Conservation (phyloP, 1,140 invertebrate genomes). For the Mesaphorura yosii region DNA sequence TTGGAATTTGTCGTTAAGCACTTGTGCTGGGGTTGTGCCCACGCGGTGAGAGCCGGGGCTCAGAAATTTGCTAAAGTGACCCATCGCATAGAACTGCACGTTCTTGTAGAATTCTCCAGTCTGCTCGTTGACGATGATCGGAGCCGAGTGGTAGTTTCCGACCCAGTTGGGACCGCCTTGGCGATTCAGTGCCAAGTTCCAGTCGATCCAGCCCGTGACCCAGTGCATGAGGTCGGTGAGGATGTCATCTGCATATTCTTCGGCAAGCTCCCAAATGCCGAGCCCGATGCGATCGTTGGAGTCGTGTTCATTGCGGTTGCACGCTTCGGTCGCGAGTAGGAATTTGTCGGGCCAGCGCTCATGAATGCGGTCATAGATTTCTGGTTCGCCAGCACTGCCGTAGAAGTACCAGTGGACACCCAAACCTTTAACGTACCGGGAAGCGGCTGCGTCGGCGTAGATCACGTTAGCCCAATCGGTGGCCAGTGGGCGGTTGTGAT, state of each 20-base stretch:
- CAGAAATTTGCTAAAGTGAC: conserved; percentile 77
- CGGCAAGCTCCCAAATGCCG: conserved; percentile 60
- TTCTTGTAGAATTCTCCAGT: conserved; percentile 69
- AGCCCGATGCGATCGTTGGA: conserved; percentile 38
- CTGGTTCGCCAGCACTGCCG: conserved; percentile 10
- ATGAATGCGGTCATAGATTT: conserved; percentile 43
- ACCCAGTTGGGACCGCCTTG: conserved; percentile 24
- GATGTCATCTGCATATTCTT: conserved; percentile 55
- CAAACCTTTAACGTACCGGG: conserved; percentile 60
- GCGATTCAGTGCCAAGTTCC: conserved; percentile 56
- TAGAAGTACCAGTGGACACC: conserved; percentile 63
- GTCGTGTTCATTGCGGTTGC: conserved; percentile 39
- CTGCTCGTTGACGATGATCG: conserved; percentile 20
- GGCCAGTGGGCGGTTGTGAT: conserved; percentile 57
- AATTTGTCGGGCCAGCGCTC: conserved; percentile 54
- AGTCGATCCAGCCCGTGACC: conserved; percentile 69
- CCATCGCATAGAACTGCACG: conserved; percentile 73
- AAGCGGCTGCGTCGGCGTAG: conserved; percentile 40
- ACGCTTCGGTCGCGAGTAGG: conserved; percentile 64
- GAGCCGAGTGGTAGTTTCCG: conserved; percentile 14
- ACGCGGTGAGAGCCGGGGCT: conserved; percentile 46
- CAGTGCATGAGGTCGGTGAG: conserved; percentile 58
- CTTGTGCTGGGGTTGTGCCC: conserved; percentile 16
- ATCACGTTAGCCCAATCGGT: conserved; percentile 50
- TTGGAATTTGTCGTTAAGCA: conserved; percentile 30